phyloP scores from a whole-genome alignment of 2,113 vertebrate genomes.

The Sander vitreus region DNA sequence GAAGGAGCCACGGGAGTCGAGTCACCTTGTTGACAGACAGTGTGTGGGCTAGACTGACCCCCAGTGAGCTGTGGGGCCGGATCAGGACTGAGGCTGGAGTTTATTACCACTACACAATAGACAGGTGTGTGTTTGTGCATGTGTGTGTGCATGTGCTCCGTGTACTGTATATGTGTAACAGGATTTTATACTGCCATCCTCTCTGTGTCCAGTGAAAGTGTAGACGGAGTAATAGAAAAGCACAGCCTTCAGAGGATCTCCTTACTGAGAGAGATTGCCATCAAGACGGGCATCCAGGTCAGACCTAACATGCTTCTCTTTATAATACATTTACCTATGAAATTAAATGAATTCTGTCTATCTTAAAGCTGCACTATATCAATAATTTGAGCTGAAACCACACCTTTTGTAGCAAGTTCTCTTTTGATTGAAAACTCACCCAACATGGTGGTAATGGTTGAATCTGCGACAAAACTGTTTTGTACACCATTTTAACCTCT shows the following conservation, averaged over 20 bases:
- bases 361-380: background rate
- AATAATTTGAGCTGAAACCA: background rate
- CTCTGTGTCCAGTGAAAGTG: conserved; percentile 86
- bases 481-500: background rate
- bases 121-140: conserved; percentile 83
- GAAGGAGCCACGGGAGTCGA: conserved; percentile 83
- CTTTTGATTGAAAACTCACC: background rate
- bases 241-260: conserved; percentile 93
- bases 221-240: conserved; percentile 89
- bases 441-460: background rate
- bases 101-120: conserved; percentile 89
- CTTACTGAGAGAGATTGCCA: conserved; percentile 92
- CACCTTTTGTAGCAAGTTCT: background rate
- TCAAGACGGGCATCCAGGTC: conserved; percentile 97
- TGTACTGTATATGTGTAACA: conserved; percentile 19
- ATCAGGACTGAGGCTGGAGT: conserved; percentile 89
- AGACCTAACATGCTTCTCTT: conserved; percentile 23
- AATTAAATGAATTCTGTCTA: background rate
- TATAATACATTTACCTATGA: background rate
- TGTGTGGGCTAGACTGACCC: conserved; percentile 90
- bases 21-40: conserved; percentile 80
- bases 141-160: conserved; percentile 9
- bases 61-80: conserved; percentile 91
- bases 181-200: conserved; percentile 30
- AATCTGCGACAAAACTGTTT: background rate